Conservation (phyloP, 2,113 vertebrate species). For the Aptenodytes patagonicus region DNA sequence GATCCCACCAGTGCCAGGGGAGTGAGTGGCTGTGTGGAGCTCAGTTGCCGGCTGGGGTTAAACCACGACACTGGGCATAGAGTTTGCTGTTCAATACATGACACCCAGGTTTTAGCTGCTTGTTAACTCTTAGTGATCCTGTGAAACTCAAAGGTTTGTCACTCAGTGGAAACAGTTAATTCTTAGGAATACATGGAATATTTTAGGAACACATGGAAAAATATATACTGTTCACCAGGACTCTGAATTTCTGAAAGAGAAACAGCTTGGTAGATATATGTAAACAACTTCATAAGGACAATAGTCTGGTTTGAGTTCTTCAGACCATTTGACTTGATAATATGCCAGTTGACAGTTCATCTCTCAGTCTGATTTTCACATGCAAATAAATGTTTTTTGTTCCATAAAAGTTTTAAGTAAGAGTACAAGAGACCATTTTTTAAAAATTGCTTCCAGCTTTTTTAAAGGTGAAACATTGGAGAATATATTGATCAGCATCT, state of each 20-base stretch:
- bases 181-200: not conserved
- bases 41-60: too few species aligned
- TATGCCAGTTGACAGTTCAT: not conserved
- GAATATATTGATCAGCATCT: not conserved
- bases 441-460: not conserved
- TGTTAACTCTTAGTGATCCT: not conserved
- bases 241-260: not conserved
- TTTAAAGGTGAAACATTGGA: not conserved
- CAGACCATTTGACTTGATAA: not conserved
- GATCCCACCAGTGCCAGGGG: too few species aligned
- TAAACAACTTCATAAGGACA: not conserved
- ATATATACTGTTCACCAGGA: not conserved
- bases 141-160: not conserved
- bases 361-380: not conserved
- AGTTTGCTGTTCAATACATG: not conserved
- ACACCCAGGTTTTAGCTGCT: not conserved
- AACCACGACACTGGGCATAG: not conserved
- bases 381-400: not conserved
- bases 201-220: not conserved
- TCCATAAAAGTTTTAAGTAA: not conserved
- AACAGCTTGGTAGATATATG: not conserved
- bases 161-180: not conserved
- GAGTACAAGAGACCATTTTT: not conserved
- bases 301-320: not conserved
- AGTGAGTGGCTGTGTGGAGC: too few species aligned